These are phyloP conservation scores for Microdon myrmicae DNA, from an alignment of 2,888 invertebrate genomes.

Conservation along the genomic window DNA sequence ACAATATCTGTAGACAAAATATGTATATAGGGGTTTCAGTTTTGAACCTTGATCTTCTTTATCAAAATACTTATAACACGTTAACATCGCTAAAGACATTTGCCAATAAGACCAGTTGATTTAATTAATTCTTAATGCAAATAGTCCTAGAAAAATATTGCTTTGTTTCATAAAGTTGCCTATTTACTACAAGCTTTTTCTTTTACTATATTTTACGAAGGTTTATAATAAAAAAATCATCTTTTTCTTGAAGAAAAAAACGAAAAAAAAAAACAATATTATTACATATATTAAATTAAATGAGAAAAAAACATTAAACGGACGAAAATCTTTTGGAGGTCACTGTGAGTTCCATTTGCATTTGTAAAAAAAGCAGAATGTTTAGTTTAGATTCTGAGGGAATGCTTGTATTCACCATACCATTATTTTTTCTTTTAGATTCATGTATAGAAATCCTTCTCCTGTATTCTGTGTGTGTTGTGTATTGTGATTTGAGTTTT, in stretches of 20 bases:
- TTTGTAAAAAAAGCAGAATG: slow-evolving; percentile 41
- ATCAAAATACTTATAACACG: slow-evolving; percentile 26
- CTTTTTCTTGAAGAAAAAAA: slow-evolving; percentile 3
- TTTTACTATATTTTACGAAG: slow-evolving; percentile 25
- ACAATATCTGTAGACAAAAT: too few species aligned
- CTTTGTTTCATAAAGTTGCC: slow-evolving; percentile 42
- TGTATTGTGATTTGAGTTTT: not conserved
- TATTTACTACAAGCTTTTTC: slow-evolving; percentile 14
- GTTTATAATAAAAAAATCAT: not conserved
- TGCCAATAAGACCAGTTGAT: slow-evolving; percentile 29
- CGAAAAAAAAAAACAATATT: not conserved
- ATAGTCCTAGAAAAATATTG: slow-evolving; percentile 47
- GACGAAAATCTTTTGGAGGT: slow-evolving; percentile 52
- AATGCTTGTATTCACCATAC: too few species aligned
- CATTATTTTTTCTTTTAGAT: slow-evolving; percentile 45
- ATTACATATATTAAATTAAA: too few species aligned
- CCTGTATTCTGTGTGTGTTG: not conserved
- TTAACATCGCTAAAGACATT: slow-evolving; percentile 24
- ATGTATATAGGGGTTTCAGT: too few species aligned
- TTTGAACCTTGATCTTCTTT: slow-evolving; percentile 44
- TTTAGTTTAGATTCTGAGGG: slow-evolving; percentile 47
- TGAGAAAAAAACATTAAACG: slow-evolving; percentile 34
- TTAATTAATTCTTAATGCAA: slow-evolving; percentile 32
- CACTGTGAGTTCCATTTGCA: slow-evolving; percentile 50
- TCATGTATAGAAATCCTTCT: slow-evolving; percentile 41